Evolutionary conservation across 2,113 vertebrate genomes (phyloP).

Genomic region (Scopus umbretta): DNA sequence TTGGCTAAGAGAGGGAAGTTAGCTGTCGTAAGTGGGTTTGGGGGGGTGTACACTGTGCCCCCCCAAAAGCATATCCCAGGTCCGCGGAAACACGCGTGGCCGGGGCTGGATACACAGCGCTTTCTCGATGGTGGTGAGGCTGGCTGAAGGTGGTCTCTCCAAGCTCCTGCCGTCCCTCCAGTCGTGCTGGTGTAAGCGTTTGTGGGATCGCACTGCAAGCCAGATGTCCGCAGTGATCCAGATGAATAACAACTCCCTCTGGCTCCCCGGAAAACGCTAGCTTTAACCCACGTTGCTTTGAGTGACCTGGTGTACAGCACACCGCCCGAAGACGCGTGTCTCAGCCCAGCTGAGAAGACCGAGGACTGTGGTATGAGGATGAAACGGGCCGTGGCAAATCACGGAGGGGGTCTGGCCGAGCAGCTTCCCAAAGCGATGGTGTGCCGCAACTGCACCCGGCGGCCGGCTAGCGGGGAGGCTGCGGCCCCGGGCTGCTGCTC

Average conservation of each 20-base stretch:
- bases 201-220: neutral
- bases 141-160: neutral
- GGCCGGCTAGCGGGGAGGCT: neutral
- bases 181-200: neutral
- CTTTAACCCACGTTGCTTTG: neutral
- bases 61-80: fast-evolving
- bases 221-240: neutral
- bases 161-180: neutral
- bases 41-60: neutral
- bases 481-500: neutral
- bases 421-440: neutral
- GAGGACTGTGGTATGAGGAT: fast-evolving
- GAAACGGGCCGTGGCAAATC: neutral
- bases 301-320: neutral
- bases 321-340: fast-evolving
- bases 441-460: fast-evolving
- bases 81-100: fast-evolving
- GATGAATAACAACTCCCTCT: neutral
- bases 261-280: neutral
- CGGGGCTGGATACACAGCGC: fast-evolving
- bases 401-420: neutral
- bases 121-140: neutral
- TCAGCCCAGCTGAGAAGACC: neutral
- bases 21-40: neutral
- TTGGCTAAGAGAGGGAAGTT: neutral